Percentiles rank a stretch among this genome's conserved stretches.
phyloP scores from a whole-genome alignment of 2,888 invertebrate species.

The Panzeria rudis region DNA sequence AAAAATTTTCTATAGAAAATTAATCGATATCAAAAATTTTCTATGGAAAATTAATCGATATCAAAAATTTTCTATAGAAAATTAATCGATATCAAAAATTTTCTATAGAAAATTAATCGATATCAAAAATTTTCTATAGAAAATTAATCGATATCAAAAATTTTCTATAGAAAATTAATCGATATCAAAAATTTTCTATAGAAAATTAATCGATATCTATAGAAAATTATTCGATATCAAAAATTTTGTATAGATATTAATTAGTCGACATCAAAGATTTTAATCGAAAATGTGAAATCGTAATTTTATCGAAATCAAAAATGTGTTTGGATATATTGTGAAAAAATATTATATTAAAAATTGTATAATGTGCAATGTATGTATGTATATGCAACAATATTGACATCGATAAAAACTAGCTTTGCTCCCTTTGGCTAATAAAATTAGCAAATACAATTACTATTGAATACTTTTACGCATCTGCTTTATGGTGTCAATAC shows the following conservation, averaged over 20 bases:
- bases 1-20: too few relatives aligned
- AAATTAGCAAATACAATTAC: not conserved
- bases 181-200: not conserved
- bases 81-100: not conserved
- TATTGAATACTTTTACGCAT: not conserved
- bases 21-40: not conserved
- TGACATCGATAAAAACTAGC: too few relatives aligned
- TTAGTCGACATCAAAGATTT: too few relatives aligned
- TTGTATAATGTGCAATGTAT: too few relatives aligned
- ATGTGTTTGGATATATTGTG: too few relatives aligned
- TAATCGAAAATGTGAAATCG: too few relatives aligned
- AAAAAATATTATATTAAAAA: too few relatives aligned
- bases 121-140: not conserved
- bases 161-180: not conserved
- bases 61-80: not conserved
- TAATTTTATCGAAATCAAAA: too few relatives aligned
- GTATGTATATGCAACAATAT: too few relatives aligned
- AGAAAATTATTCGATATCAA: not conserved
- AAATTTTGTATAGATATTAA: not conserved
- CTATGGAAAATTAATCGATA: not conserved
- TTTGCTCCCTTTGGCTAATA: too few relatives aligned
- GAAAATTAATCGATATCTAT: not conserved
- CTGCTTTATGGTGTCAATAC: conserved; percentile 14
- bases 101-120: not conserved
- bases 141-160: not conserved